Conservation (phyloP, 2,888 invertebrate genomes). For the Elysia crispata region DNA sequence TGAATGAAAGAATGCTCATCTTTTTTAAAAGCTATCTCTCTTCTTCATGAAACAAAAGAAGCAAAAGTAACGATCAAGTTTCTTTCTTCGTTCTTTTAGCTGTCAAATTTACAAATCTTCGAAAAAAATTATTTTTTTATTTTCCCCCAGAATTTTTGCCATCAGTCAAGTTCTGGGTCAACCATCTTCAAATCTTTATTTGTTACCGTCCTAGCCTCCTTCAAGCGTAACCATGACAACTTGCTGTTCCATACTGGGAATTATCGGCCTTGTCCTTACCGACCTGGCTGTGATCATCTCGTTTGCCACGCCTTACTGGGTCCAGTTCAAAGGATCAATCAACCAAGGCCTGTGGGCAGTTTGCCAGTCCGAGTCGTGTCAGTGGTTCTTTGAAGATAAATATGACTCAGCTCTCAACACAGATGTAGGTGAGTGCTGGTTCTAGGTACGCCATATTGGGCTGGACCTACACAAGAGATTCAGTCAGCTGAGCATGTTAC, state of each 20-base stretch:
- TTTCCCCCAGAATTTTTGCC: neutral
- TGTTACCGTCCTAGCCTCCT: too few species aligned
- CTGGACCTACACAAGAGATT: too few species aligned
- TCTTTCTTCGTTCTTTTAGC: too few species aligned
- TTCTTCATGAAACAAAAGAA: too few species aligned
- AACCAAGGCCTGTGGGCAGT: constrained; percentile 62
- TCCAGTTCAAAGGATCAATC: constrained; percentile 25
- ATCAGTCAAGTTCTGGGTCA: neutral
- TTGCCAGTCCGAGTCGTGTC: constrained; percentile 56
- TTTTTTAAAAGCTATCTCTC: too few species aligned
- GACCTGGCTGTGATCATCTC: constrained; percentile 55
- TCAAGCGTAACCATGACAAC: constrained; percentile 52
- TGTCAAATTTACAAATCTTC: too few species aligned
- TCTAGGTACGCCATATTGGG: too few species aligned
- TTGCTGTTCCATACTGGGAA: constrained; percentile 62
- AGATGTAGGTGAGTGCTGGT: constrained; percentile 44
- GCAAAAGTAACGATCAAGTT: too few species aligned
- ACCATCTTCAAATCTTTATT: too few species aligned
- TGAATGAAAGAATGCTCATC: too few species aligned
- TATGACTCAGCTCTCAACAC: constrained; percentile 28
- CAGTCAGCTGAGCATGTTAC: too few species aligned
- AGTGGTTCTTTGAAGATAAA: constrained; percentile 60
- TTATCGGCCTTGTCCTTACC: constrained; percentile 64
- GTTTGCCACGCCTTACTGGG: constrained; percentile 47
- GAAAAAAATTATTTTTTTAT: too few species aligned